Percentiles rank a stretch among this genome's conserved stretches.
Evolutionary conservation across 2,888 invertebrate species (phyloP).

Genomic region (Aspidiotus destructor): DNA sequence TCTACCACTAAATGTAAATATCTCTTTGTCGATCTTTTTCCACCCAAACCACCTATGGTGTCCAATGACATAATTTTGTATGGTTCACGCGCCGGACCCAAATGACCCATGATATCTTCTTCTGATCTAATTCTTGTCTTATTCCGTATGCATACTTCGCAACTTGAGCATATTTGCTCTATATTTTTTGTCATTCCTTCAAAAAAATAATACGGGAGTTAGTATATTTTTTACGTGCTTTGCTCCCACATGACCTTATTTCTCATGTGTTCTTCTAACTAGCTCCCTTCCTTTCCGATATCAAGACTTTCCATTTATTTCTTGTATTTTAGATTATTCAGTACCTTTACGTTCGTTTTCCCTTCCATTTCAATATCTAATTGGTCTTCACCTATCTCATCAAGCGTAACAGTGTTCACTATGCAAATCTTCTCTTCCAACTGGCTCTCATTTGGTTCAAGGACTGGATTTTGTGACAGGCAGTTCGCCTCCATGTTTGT

Average conservation of each 20-base stretch:
- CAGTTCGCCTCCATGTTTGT: constrained; percentile 36
- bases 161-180: constrained; percentile 33
- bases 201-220: not conserved
- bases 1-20: too few relatives aligned
- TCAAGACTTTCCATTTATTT: not conserved
- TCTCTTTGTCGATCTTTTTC: too few relatives aligned
- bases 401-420: constrained; percentile 1
- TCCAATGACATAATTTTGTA: constrained; percentile 39
- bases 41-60: constrained; percentile 40
- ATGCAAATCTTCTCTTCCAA: not conserved
- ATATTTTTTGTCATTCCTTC: constrained; percentile 35
- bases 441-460: constrained; percentile 34
- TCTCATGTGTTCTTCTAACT: constrained; percentile 2
- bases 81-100: constrained; percentile 38
- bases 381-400: not conserved
- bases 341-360: not conserved
- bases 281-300: not conserved
- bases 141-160: constrained; percentile 38
- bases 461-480: constrained; percentile 36
- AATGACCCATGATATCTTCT: constrained; percentile 37
- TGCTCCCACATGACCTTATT: constrained; percentile 10
- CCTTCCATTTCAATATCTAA: not conserved
- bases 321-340: not conserved
- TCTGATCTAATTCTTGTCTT: constrained; percentile 38
- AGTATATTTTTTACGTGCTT: constrained; percentile 1